Percentiles rank a stretch among this genome's conserved stretches.
These are phyloP conservation scores for Oceanodroma tethys DNA, from an alignment of 2,113 vertebrate species.

Conservation along the genomic window DNA sequence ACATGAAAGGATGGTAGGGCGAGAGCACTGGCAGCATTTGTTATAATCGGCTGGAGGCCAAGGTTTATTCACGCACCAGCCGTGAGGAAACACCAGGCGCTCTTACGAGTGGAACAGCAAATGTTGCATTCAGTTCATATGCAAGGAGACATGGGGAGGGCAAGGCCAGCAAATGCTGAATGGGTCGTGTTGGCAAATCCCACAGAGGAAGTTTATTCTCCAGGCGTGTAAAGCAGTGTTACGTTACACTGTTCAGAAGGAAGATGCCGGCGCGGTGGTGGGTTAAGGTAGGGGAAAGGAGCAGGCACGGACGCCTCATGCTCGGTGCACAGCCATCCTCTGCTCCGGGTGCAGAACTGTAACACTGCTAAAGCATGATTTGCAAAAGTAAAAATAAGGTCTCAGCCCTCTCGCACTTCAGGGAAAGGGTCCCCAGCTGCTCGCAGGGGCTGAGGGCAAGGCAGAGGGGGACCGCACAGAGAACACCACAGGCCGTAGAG, in stretches of 20 bases:
- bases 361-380: neutral
- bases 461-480: fast-evolving
- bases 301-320: fast-evolving
- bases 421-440: neutral
- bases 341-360: neutral
- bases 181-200: neutral
- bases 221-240: neutral
- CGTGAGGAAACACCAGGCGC: fast-evolving
- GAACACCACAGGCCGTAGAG: neutral
- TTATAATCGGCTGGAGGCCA: neutral
- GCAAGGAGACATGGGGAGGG: neutral
- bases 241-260: neutral
- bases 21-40: neutral
- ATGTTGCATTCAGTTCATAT: neutral
- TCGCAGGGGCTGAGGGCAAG: neutral
- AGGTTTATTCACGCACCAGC: neutral
- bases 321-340: neutral
- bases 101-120: neutral
- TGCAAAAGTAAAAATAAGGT: neutral
- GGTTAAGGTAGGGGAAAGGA: neutral
- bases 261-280: neutral
- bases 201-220: neutral
- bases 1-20: neutral
- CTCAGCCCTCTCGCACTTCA: neutral
- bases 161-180: neutral